Evolutionary conservation across 2,888 invertebrate species (phyloP).

Genomic region (Piscicola geometra): DNA sequence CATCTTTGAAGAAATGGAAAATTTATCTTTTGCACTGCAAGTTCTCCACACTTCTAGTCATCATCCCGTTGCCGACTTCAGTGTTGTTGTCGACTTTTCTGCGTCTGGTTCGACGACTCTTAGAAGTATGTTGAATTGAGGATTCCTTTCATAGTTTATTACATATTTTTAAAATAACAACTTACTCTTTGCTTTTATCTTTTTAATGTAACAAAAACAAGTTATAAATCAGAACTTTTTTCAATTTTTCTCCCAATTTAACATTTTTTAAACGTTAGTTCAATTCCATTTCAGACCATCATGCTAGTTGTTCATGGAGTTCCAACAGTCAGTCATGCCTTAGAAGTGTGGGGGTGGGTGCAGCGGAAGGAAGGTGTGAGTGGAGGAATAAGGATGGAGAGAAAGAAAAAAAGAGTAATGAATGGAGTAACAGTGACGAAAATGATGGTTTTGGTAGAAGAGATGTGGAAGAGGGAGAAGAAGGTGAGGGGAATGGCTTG

Average conservation of each 20-base stretch:
- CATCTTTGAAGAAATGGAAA: too few species aligned
- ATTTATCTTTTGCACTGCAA: too few species aligned
- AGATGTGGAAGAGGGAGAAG: neutral
- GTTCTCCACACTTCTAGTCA: too few species aligned
- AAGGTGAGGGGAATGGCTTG: neutral
- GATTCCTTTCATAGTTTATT: too few species aligned
- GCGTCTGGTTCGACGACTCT: too few species aligned
- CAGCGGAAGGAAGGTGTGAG: slow-evolving; percentile 16
- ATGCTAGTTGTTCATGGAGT: slow-evolving; percentile 18
- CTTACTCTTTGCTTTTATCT: neutral
- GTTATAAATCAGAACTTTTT: neutral
- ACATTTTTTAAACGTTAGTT: too few species aligned
- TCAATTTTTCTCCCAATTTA: neutral
- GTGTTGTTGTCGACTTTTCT: too few species aligned
- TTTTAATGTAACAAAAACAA: neutral
- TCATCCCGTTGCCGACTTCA: too few species aligned
- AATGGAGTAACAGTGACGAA: too few species aligned
- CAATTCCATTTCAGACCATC: neutral
- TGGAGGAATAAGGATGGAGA: slow-evolving; percentile 6
- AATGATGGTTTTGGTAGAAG: neutral
- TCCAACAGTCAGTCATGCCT: neutral
- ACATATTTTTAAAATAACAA: too few species aligned
- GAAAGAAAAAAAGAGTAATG: neutral
- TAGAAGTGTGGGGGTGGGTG: slow-evolving; percentile 14
- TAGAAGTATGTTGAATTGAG: too few species aligned